Base-by-base conservation (phyloP, 1,140 invertebrate genomes). In the Drusus annulatus region DNA sequence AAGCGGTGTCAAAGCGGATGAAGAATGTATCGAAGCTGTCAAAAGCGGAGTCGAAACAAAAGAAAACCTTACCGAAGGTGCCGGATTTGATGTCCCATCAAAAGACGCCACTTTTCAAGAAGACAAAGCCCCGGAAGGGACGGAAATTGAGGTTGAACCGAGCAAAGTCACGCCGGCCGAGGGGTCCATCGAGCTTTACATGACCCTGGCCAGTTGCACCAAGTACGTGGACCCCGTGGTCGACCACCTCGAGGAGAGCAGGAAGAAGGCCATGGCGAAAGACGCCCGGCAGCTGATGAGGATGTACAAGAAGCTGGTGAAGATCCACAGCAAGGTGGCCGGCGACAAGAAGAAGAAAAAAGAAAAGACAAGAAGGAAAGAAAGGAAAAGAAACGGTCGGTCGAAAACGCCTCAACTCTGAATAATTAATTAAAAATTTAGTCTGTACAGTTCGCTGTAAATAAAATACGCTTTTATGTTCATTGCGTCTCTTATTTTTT, bases 301-400 rank as follows among this genome's bases (percentile, higher is more conserved):
- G 85, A 90, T 90, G 89, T 90, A 90, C 54, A 89, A 89, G 80
- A 88, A 86, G 76, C 81, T 90, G 17, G 60, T 90, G 8, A 90
- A 90, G 84, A 88, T 89, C 31, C 89, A 89, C 79, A 85, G 88
- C 58, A 85, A 83, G 23, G 86, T 83, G 74, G 76, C 86, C 81
- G 84, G 85, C 0, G 87, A 80, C 78, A 87, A 87, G 78, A 87
- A 86, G 76, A 87, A 85, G 68, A 87, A 86, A 79, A 88, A n/a
- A n/a, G n/a, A n/a, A n/a, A n/a, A n/a, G n/a, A n/a, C n/a, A n/a
- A 88, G 68, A 89, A 88, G 73, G 83, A 85, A 25, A 86, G 86
- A 28, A 88, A 80, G 65, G 83, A 84, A 31, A 77, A 88, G 74
- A 86, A 45, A 45, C 7, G 36, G 13, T 45, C 36, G 10, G 36